Base-by-base conservation (phyloP, 2,113 vertebrate genomes). In the Phalacrocorax aristotelis region DNA sequence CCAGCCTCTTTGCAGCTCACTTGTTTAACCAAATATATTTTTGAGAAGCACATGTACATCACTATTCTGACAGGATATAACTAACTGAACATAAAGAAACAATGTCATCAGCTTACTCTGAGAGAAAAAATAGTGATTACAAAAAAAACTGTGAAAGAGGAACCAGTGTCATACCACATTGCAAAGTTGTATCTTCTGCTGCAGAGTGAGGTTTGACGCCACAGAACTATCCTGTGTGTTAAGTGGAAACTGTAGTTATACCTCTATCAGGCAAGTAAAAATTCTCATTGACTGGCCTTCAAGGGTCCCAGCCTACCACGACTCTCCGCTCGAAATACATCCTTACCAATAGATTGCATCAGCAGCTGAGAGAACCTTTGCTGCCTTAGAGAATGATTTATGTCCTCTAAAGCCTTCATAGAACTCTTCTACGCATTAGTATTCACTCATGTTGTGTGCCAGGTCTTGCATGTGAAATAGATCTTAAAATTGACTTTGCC, bases 401-500 rank as follows among this genome's bases (percentile, higher is more conserved):
- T 44, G 55, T 89, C 55, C 52, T 20, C 65, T 68, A 66, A 96
- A 83, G 48, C 36, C 32, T 60, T 75, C 34, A 23, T 0, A 64
- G 72, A 81, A 68, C 48, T 83, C 46, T 49, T 70, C 19, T 44
- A 34, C 48, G 36, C 26, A 42, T 88, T 66, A 85, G 62, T 42
- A 74, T 78, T 92, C 57, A 20, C 65, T 89, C 40, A 40, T 42
- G 36, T 60, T 68, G 21, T 83, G 19, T 82, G 70, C 74, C 81
- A 89, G 81, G 48, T 85, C 94, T 92, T 94, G 69, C 65, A 82
- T 79, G 61, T 68, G 60, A 95, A 91, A 51, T 40, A 72, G 54
- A 91, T 89, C 49, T 87, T 91, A 85, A 96, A 92, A 83, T 34
- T 79, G 40, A 55, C 46, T 90, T 92, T 87, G n/a, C 65, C 78